Evolutionary conservation across 37 sponge, comb jelly and placozoan genomes (phyloP).

Genomic region (Aplysina aerophoba): DNA sequence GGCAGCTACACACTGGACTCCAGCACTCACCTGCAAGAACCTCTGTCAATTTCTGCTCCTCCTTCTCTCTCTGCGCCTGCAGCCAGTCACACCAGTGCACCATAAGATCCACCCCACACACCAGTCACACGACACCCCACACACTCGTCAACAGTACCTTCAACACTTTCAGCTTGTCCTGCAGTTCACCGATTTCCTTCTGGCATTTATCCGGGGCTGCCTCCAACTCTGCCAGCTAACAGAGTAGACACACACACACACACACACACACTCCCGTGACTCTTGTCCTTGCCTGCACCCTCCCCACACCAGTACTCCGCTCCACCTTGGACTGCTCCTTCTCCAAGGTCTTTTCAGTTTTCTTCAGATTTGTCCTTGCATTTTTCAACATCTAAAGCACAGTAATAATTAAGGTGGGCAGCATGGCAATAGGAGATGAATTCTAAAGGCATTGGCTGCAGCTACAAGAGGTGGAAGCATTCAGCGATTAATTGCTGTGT

Average conservation of each 20-base stretch:
- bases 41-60: conserved; percentile 64
- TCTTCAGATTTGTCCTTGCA: conserved; percentile 70
- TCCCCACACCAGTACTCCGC: too few relatives aligned
- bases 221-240: conserved; percentile 57
- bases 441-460: too few relatives aligned
- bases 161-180: conserved; percentile 58
- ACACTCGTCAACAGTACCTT: conserved; percentile 41
- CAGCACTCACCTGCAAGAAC: conserved; percentile 10
- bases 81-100: not conserved
- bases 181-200: conserved; percentile 67
- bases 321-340: conserved; percentile 82
- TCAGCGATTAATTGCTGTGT: too few relatives aligned
- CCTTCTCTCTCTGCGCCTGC: conserved; percentile 54
- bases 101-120: not conserved
- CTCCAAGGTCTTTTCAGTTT: conserved; percentile 69
- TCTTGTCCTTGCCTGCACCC: not conserved
- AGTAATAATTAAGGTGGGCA: not conserved
- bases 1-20: not conserved
- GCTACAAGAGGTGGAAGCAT: too few relatives aligned
- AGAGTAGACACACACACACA: not conserved
- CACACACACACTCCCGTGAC: too few relatives aligned
- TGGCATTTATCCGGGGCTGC: conserved; percentile 72
- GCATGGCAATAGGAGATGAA: not conserved
- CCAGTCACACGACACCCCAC: not conserved
- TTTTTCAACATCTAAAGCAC: conserved; percentile 83